Base-by-base conservation (phyloP, 2,113 vertebrate species). In the Sorex fumeus region DNA sequence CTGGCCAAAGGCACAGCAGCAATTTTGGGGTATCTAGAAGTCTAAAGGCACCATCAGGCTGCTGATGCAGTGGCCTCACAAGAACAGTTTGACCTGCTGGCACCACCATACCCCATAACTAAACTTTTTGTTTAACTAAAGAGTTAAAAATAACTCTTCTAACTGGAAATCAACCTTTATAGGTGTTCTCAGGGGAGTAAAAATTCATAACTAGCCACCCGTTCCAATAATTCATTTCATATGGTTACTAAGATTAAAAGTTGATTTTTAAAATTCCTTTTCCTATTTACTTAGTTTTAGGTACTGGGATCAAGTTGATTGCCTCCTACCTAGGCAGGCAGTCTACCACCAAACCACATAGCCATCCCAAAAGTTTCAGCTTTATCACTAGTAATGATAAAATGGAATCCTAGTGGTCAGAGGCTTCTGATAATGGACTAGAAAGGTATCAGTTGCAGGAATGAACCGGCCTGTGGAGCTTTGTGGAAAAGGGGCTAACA, bases 71-170 rank as follows among this genome's bases (percentile, higher is more conserved):
- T n/a, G n/a, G n/a, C n/a, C n/a, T n/a, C n/a, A n/a, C n/a, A n/a
- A n/a, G n/a, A n/a, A n/a, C n/a, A n/a, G n/a, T n/a, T n/a, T n/a
- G n/a, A n/a, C n/a, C n/a, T n/a, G n/a, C n/a, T n/a, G n/a, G n/a
- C n/a, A n/a, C n/a, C n/a, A n/a, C n/a, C n/a, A n/a, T n/a, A n/a
- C n/a, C n/a, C n/a, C n/a, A 50, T 50, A 50, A 50, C 47, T 50
- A 50, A 50, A 50, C 10, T 7, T 5, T 50, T 50, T 50, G n/a
- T 12, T 40, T 40, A 40, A 40, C 40, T 40, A 40, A 40, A 40
- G 7, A 40, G 40, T 40, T 40, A 95, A 94, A 53, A 93, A 27
- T 47, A 81, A 84, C 15, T 71, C 43, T 62, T 90, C 45, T 87
- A 95, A 72, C 60, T 1, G 36, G 89, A 89, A 88, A 57, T 30